Percentiles rank a stretch among this genome's conserved stretches.
Conservation (phyloP, 2,113 vertebrate species). For the Catharus fuscescens region DNA sequence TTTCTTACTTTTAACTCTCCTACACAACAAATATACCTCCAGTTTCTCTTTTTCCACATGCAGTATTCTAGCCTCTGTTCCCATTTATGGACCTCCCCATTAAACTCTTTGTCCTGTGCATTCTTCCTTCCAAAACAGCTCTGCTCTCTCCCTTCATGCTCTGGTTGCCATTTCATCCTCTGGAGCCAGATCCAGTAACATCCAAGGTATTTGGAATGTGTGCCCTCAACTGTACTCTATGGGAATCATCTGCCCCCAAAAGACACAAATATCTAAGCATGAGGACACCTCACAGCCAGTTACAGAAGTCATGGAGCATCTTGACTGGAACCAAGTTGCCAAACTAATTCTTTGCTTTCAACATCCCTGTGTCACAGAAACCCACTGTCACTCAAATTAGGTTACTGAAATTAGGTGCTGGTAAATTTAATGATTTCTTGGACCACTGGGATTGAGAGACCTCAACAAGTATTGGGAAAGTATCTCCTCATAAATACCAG, state of each 20-base stretch:
- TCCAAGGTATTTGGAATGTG: not conserved
- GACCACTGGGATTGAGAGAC: not conserved
- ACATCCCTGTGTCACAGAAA: not conserved
- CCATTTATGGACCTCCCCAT: not conserved
- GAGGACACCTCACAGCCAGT: not conserved
- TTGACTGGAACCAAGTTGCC: constrained; percentile 2
- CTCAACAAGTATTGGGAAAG: not conserved
- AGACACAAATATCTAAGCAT: not conserved
- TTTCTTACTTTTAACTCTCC: not conserved
- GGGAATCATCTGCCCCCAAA: not conserved
- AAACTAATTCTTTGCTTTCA: constrained; percentile 16
- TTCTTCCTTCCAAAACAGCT: not conserved
- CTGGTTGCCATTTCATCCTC: not conserved
- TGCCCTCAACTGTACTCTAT: not conserved
- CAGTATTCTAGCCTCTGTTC: not conserved
- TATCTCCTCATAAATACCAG: not conserved
- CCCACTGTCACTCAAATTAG: not conserved
- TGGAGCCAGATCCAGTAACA: not conserved
- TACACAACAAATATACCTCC: not conserved
- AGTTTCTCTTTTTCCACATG: not conserved
- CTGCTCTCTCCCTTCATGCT: not conserved
- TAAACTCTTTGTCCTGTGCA: fast-evolving
- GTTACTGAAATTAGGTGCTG: constrained; percentile 1
- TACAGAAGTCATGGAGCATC: not conserved
- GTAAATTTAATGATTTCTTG: not conserved